Conservation (phyloP, 2,113 vertebrate genomes). For the Hepsetus odoe region DNA sequence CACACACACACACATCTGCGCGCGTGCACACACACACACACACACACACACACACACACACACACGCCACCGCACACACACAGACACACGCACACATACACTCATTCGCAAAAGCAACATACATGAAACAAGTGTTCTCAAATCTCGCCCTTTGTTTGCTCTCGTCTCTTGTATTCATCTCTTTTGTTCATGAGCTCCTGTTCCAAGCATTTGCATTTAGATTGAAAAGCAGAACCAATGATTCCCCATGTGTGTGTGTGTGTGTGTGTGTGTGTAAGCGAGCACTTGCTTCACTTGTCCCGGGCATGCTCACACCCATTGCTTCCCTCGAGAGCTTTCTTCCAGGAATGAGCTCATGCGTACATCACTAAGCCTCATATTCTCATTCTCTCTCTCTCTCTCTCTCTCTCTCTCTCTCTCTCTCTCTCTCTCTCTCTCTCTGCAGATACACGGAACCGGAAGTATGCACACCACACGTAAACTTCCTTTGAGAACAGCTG, state of each 20-base stretch:
- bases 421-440: conserved; percentile 4
- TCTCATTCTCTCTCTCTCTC: not conserved
- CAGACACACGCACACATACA: conserved; percentile 2
- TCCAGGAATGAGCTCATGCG: conserved; percentile 42
- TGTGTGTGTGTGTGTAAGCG: conserved; percentile 34
- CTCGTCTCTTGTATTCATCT: conserved; percentile 42
- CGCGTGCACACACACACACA: not conserved
- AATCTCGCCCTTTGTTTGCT: conserved; percentile 40
- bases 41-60: conserved; percentile 17
- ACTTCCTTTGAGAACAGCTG: conserved; percentile 1
- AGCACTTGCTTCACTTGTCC: conserved; percentile 25
- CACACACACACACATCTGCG: not conserved
- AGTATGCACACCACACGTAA: conserved; percentile 6
- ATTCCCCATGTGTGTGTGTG: conserved; percentile 57
- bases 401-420: conserved; percentile 3
- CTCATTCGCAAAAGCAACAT: conserved; percentile 47
- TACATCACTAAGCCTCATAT: conserved; percentile 26
- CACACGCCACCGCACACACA: too few species aligned
- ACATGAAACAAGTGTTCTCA: conserved; percentile 47
- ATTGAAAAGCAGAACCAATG: conserved; percentile 69
- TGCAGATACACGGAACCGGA: conserved; percentile 14
- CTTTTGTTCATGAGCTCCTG: conserved; percentile 45
- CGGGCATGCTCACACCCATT: conserved; percentile 26
- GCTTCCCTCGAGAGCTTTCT: conserved; percentile 44
- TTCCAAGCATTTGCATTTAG: conserved; percentile 74